Conservation (phyloP, 1,140 invertebrate species). For the Meloidogyne chitwoodi region DNA sequence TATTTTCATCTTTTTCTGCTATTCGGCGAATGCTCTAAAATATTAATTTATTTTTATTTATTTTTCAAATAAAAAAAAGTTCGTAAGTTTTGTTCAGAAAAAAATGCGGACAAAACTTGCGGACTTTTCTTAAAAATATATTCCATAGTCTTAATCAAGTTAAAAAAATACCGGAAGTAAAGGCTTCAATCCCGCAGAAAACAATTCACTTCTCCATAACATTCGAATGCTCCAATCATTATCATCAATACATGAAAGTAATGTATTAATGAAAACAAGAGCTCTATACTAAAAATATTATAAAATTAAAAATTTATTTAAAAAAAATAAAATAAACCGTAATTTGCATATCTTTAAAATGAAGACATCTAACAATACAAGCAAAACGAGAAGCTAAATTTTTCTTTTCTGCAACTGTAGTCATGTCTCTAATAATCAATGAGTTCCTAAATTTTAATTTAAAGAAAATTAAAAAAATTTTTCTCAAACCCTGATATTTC, state of each 20-base stretch:
- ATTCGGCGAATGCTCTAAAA: constrained; percentile 19
- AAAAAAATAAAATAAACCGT: constrained; percentile 16
- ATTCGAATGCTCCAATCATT: constrained; percentile 38
- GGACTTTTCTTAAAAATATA: neutral
- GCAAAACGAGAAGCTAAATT: constrained; percentile 26
- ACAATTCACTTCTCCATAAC: constrained; percentile 34
- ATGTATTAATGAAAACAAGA: constrained; percentile 24
- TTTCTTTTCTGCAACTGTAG: constrained; percentile 25
- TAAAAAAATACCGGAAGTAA: constrained; percentile 27
- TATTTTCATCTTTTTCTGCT: constrained; percentile 21
- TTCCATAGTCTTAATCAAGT: neutral
- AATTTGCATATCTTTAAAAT: constrained; percentile 18
- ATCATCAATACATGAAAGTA: constrained; percentile 29
- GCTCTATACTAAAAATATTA: constrained; percentile 25
- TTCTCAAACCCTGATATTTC: constrained; percentile 1
- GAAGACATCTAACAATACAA: constrained; percentile 31
- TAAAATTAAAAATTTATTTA: neutral
- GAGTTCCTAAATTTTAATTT: constrained; percentile 20
- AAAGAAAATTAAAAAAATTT: constrained; percentile 1
- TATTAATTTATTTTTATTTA: neutral
- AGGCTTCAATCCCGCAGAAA: constrained; percentile 27
- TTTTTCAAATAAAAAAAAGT: neutral
- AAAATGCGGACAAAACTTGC: neutral
- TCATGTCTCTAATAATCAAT: constrained; percentile 26
- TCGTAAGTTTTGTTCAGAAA: neutral